Evolutionary conservation across 2,888 invertebrate genomes (phyloP).

Genomic region (Melieria crassipennis): DNA sequence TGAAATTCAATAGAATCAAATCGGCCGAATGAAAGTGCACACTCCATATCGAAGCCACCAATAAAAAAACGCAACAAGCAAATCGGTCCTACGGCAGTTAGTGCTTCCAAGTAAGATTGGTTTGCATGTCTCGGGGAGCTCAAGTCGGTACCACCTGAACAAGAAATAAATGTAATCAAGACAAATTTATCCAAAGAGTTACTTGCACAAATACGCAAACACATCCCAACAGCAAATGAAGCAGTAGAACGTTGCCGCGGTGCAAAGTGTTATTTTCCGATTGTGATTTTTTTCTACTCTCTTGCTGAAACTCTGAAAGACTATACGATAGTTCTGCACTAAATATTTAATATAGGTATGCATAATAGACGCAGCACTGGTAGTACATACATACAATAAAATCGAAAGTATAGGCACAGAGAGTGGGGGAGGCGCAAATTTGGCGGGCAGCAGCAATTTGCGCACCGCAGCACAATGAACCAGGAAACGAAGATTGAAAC

Average conservation of each 20-base stretch:
- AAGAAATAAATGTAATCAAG: slow-evolving; percentile 6
- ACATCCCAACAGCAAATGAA: slow-evolving; percentile 12
- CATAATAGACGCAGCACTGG: neutral
- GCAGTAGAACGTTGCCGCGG: neutral
- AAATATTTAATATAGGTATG: neutral
- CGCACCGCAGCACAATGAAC: neutral
- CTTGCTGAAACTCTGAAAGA: slow-evolving; percentile 10
- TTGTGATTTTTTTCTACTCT: neutral
- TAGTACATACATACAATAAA: neutral
- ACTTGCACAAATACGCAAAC: neutral
- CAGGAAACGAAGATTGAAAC: neutral
- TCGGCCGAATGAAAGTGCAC: neutral
- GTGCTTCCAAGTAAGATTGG: slow-evolving; percentile 52
- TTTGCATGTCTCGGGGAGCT: slow-evolving; percentile 34
- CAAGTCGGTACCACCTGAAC: slow-evolving; percentile 37
- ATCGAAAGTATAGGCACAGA: neutral
- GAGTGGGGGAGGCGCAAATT: neutral
- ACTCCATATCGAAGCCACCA: neutral
- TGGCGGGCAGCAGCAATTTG: neutral
- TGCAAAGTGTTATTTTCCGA: too few relatives aligned
- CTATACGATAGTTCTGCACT: neutral
- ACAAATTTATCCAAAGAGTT: neutral
- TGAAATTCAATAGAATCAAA: neutral
- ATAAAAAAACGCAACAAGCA: slow-evolving; percentile 17
- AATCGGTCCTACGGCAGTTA: slow-evolving; percentile 41